Evolutionary conservation across 1,140 invertebrate species (phyloP).

Genomic region (Alviniconcha marisindica): DNA sequence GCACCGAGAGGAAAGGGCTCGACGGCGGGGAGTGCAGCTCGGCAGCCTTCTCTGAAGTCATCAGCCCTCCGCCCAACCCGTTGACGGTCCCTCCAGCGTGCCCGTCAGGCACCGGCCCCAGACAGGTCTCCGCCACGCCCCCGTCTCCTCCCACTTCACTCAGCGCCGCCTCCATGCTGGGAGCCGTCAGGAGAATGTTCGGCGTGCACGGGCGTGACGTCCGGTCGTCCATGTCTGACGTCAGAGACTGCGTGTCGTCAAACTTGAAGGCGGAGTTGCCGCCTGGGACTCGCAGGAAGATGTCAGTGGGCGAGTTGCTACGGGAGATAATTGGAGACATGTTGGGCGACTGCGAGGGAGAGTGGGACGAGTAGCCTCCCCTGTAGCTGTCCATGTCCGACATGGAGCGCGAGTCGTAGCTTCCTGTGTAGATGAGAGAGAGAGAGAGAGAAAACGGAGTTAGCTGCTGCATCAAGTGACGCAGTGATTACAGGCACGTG

Average conservation of each 20-base stretch:
- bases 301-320: slow-evolving; percentile 12
- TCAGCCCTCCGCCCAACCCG: no score
- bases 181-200: slow-evolving; percentile 36
- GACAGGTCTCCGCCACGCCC: not conserved
- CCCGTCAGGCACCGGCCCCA: not conserved
- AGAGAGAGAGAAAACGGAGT: no score
- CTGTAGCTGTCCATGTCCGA: slow-evolving; percentile 28
- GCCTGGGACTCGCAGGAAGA: slow-evolving; percentile 17
- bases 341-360: not conserved
- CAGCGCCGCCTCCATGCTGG: not conserved
- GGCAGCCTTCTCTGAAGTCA: not conserved
- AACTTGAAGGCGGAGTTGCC: slow-evolving; percentile 28
- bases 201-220: slow-evolving; percentile 26
- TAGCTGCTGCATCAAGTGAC: not conserved
- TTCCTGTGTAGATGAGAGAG: not conserved
- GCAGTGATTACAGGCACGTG: no score
- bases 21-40: slow-evolving; percentile 26
- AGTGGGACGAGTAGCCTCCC: slow-evolving; percentile 14
- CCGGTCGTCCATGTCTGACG: not conserved
- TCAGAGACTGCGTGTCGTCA: slow-evolving; percentile 35
- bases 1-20: slow-evolving; percentile 22
- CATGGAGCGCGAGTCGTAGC: slow-evolving; percentile 28
- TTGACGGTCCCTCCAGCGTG: no score
- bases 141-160: not conserved
- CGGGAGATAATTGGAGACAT: slow-evolving; percentile 18